Conservation (phyloP, 2,888 invertebrate genomes). For the Abrostola triplasia region DNA sequence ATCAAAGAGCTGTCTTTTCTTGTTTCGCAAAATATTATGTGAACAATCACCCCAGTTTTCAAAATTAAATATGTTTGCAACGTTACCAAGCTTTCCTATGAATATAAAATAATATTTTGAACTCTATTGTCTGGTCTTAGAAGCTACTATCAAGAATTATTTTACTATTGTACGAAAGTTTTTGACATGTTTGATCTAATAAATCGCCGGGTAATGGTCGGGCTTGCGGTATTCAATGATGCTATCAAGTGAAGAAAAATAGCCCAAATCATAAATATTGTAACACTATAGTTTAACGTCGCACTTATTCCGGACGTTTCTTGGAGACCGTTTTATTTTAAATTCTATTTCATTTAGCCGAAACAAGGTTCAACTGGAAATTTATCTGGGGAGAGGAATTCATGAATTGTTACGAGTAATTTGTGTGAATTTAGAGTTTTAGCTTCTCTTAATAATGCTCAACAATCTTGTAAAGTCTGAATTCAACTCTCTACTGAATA, state of each 20-base stretch:
- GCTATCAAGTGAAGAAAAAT: constrained; percentile 68
- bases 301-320: constrained; percentile 34
- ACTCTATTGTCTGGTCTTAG: constrained; percentile 22
- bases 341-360: constrained; percentile 1
- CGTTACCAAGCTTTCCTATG: constrained; percentile 17
- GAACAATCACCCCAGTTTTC: constrained; percentile 52
- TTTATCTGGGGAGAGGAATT: constrained; percentile 8
- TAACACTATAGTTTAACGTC: constrained; percentile 58
- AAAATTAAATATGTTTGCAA: constrained; percentile 41
- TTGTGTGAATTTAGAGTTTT: constrained; percentile 22
- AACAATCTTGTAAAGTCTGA: constrained; percentile 18
- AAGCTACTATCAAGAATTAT: constrained; percentile 15
- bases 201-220: constrained; percentile 68
- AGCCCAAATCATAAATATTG: constrained; percentile 68
- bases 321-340: constrained; percentile 10
- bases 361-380: background rate
- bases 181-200: constrained; percentile 58
- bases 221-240: constrained; percentile 65
- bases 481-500: constrained; percentile 6
- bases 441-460: constrained; percentile 11
- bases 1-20: constrained; percentile 58
- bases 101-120: background rate
- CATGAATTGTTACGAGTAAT: constrained; percentile 7
- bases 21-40: constrained; percentile 55
- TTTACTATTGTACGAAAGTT: background rate